These are phyloP conservation scores for Drosophila pachea DNA, from an alignment of 1,140 invertebrate species.

Conservation along the genomic window DNA sequence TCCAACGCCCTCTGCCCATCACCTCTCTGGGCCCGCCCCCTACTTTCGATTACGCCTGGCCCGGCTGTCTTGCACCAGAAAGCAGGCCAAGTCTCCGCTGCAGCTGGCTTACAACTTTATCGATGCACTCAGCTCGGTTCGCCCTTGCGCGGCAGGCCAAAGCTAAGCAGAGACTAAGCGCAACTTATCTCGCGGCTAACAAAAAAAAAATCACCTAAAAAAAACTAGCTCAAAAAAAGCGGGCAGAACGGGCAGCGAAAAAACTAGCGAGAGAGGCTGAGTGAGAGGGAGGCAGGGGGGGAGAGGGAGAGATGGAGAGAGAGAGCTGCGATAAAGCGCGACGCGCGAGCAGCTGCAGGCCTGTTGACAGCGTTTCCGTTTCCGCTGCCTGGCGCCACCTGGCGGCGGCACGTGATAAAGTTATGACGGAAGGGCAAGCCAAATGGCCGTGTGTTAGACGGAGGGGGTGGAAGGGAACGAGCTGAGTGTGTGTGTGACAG, in stretches of 20 bases:
- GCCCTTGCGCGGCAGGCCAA: conserved; percentile 7
- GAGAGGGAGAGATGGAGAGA: neutral
- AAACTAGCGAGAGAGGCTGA: neutral
- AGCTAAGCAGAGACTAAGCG: conserved; percentile 16
- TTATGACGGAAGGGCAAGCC: conserved; percentile 26
- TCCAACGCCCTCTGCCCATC: too few species aligned
- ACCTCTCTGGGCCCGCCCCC: too few species aligned
- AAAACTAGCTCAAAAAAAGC: too few species aligned
- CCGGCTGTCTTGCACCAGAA: neutral
- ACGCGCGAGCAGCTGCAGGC: conserved; percentile 35
- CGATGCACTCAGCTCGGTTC: conserved; percentile 22
- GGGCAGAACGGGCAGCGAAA: too few species aligned
- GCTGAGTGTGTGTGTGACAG: neutral
- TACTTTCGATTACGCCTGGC: too few species aligned
- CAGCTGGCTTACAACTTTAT: conserved; percentile 20
- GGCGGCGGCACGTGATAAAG: conserved; percentile 55
- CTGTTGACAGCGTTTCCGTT: conserved; percentile 67
- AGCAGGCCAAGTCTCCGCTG: neutral
- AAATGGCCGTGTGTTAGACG: neutral
- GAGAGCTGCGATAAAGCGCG: conserved; percentile 53
- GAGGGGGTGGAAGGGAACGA: neutral
- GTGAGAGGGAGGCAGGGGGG: conserved; percentile 4
- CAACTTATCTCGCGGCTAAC: conserved; percentile 41
- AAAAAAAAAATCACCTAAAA: too few species aligned
- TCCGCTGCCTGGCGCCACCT: conserved; percentile 63